These are phyloP conservation scores for Acanthopagrus latus DNA, from an alignment of 2,797 vertebrate species.

Conservation along the genomic window DNA sequence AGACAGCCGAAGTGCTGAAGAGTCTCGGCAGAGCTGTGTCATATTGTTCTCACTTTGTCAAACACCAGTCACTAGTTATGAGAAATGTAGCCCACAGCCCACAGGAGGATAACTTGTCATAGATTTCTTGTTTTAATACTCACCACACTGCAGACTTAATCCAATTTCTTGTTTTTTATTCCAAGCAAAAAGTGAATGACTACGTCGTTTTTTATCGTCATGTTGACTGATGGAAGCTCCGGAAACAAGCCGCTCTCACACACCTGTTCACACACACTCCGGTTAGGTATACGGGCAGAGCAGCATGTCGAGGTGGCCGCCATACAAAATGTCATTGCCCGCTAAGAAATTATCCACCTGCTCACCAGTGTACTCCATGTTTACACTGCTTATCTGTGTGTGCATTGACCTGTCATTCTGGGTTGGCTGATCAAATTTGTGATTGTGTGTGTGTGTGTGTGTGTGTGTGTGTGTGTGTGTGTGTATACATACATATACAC, in stretches of 20 bases:
- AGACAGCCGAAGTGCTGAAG: not conserved
- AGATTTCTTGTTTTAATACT: too few relatives aligned
- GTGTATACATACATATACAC: not conserved
- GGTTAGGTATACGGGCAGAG: constrained; percentile 18
- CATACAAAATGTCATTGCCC: constrained; percentile 10
- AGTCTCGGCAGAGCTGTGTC: too few relatives aligned
- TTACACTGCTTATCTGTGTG: constrained; percentile 22
- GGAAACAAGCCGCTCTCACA: constrained; percentile 10
- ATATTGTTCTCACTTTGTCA: too few relatives aligned
- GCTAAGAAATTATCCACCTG: constrained; percentile 6
- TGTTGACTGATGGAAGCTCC: constrained; percentile 24
- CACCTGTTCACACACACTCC: accelerated
- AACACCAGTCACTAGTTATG: too few relatives aligned
- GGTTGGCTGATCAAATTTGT: too few relatives aligned
- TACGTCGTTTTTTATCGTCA: accelerated
- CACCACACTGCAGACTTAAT: too few relatives aligned
- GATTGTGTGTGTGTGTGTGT: not conserved
- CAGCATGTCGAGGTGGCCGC: not conserved
- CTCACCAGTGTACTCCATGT: not conserved
- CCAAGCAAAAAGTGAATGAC: not conserved
- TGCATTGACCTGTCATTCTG: constrained; percentile 10
- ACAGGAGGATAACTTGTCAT: too few relatives aligned
- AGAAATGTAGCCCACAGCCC: too few relatives aligned
- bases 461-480: not conserved
- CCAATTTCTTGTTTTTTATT: too few relatives aligned